phyloP scores from a whole-genome alignment of 1,140 invertebrate species.

The Diachasmimorpha longicaudata region DNA sequence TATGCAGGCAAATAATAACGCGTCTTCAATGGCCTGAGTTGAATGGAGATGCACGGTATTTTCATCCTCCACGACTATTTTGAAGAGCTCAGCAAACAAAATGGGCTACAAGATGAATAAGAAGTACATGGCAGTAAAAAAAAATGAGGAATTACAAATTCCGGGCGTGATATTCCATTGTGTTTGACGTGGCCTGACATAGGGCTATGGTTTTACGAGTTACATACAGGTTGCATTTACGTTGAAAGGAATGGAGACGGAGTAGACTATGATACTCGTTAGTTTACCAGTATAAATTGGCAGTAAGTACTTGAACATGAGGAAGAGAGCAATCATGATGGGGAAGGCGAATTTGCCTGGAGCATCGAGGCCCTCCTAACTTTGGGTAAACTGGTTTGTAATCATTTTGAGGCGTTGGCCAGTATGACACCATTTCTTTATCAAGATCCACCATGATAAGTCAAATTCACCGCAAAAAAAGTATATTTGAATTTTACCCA shows the following conservation, averaged over 20 bases:
- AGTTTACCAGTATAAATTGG: slow-evolving; percentile 38
- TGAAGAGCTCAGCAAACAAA: not conserved
- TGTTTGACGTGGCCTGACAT: not conserved
- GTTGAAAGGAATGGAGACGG: not conserved
- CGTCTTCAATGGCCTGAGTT: not conserved
- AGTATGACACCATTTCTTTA: not conserved
- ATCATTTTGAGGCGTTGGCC: slow-evolving; percentile 36
- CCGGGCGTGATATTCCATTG: not conserved
- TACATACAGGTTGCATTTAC: not conserved
- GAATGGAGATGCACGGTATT: not conserved
- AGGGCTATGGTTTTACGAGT: not conserved
- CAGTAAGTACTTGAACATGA: slow-evolving; percentile 30
- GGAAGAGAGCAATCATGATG: not conserved
- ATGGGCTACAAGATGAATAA: not conserved
- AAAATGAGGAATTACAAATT: not conserved
- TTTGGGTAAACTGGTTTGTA: slow-evolving; percentile 40
- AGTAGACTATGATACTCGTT: slow-evolving; percentile 8
- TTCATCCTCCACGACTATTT: not conserved
- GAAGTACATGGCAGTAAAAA: not conserved
- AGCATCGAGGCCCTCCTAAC: slow-evolving; percentile 23
- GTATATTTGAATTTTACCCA: no score
- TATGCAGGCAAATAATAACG: not conserved
- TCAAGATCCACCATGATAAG: slow-evolving; percentile 7
- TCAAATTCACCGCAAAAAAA: not conserved
- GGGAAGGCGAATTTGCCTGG: slow-evolving; percentile 38